Evolutionary conservation across 2,888 invertebrate genomes (phyloP), one percentile per base, ranked within the genome.

Genomic region (Odontothrips loti): DNA sequence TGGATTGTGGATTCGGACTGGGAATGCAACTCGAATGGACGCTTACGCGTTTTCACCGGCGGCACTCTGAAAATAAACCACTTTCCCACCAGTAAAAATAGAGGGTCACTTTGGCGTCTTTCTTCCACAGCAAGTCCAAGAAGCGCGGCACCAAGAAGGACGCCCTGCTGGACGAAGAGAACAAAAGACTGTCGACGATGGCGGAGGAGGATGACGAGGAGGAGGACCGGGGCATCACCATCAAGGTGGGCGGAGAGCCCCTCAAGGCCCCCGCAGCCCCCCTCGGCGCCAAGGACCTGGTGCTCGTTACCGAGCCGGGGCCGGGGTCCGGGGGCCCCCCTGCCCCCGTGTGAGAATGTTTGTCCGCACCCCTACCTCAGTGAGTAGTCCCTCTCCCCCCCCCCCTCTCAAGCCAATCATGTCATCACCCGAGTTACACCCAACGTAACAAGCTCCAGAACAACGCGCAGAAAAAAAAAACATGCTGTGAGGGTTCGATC

Each of bases 181-280:
- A 87, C 83, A 89, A 89, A 85, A 91, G 95, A 83, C 89, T 96
- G 78, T 95, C 96, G 43, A 95, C 94, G 51, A 96, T 96, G 95
- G 92, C 92, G 83, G 95, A 96, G 87, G 94, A 94, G 83, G 95
- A 96, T 84, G 95, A 94, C 87, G 94, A 94, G 84, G 93, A 93
- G 84, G 90, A 91, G 82, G 34, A 43, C 34, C 34, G 34, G 34
- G 88, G 88, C 85, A 89, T 91, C 83, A 90, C 89, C 80, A 91
- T 91, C 86, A 91, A 91, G 90, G 91, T 91, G 90, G 90, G 88
- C 68, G 51, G n/a, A 23, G n/a, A n/a, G 23, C 68, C 68, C 68
- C 68, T 11, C 68, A 23, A n/a, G 68, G 68, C 68, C 68, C 68
- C 68, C 15, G 68, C 23, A 10, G 12, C 68, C 27, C 68, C 68